phyloP scores from a whole-genome alignment of 2,113 vertebrate species.

The Oplegnathus fasciatus region DNA sequence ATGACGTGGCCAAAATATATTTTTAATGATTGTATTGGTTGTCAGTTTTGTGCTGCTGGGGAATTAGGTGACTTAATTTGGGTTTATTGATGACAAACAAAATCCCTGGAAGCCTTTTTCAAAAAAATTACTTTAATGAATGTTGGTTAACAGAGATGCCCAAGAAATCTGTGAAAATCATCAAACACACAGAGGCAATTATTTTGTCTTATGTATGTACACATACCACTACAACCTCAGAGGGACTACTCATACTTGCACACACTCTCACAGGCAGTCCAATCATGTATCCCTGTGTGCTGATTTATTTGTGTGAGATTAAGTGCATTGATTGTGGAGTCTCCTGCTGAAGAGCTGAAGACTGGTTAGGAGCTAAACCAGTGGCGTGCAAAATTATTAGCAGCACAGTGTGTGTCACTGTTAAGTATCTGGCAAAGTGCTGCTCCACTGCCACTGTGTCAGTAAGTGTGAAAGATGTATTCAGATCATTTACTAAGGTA shows the following conservation, averaged over 20 bases:
- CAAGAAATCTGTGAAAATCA: neutral
- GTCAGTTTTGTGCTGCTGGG: neutral
- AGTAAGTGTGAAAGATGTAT: neutral
- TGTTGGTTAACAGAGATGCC: neutral
- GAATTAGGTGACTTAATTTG: neutral
- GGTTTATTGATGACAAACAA: neutral
- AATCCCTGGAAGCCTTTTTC: neutral
- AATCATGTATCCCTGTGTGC: neutral
- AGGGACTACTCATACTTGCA: neutral
- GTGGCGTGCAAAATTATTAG: neutral
- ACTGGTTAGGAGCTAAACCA: neutral
- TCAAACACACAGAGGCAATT: neutral
- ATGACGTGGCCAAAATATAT: neutral
- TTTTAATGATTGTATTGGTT: neutral
- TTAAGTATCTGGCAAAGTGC: neutral
- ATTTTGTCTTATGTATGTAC: neutral
- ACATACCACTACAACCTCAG: neutral
- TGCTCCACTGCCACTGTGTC: neutral
- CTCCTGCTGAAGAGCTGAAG: neutral
- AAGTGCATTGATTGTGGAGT: slow-evolving; percentile 35
- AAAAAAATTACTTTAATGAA: neutral
- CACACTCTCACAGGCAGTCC: neutral
- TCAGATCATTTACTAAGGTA: neutral
- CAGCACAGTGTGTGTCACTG: too few species aligned
- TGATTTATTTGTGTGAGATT: slow-evolving; percentile 29